Conservation (phyloP, 2,797 vertebrate genomes). For the Synaphobranchus kaupii region DNA sequence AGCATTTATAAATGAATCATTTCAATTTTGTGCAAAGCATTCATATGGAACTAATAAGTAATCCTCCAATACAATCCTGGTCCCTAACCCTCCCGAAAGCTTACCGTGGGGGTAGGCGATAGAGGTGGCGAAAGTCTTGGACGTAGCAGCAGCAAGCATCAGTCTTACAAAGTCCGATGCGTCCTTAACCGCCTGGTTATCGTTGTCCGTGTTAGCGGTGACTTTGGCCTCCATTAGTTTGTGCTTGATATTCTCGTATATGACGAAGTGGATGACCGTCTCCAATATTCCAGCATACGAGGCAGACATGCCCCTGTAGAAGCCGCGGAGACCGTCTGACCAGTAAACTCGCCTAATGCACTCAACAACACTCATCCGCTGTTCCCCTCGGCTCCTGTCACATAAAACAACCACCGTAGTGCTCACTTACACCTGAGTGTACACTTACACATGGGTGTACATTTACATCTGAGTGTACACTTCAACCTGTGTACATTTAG, state of each 20-base stretch:
- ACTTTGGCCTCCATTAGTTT: conserved; percentile 83
- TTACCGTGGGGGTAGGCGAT: conserved; percentile 96
- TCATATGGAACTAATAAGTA: neutral
- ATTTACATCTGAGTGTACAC: too few relatives aligned
- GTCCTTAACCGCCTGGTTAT: conserved; percentile 86
- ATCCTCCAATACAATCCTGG: neutral
- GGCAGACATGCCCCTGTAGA: conserved; percentile 98
- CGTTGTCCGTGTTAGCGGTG: conserved; percentile 80
- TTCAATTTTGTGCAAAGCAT: neutral
- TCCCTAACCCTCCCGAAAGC: conserved; percentile 37
- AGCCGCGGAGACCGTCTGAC: conserved; percentile 88
- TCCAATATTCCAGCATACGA: conserved; percentile 98
- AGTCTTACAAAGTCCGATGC: conserved; percentile 94
- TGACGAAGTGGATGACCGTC: conserved; percentile 98
- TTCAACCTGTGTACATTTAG: too few relatives aligned
- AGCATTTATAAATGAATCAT: neutral
- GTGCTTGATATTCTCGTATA: conserved; percentile 98
- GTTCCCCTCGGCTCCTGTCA: conserved; percentile 87
- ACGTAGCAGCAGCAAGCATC: conserved; percentile 98
- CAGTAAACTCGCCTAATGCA: conserved; percentile 90
- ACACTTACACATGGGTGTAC: too few relatives aligned
- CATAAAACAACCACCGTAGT: neutral
- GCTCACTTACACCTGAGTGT: too few relatives aligned
- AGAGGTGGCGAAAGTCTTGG: conserved; percentile 94
- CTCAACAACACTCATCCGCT: conserved; percentile 89